Percentiles rank a stretch among this genome's conserved stretches.
Conservation (phyloP, 2,797 vertebrate genomes). For the Geotrypetes seraphini region DNA sequence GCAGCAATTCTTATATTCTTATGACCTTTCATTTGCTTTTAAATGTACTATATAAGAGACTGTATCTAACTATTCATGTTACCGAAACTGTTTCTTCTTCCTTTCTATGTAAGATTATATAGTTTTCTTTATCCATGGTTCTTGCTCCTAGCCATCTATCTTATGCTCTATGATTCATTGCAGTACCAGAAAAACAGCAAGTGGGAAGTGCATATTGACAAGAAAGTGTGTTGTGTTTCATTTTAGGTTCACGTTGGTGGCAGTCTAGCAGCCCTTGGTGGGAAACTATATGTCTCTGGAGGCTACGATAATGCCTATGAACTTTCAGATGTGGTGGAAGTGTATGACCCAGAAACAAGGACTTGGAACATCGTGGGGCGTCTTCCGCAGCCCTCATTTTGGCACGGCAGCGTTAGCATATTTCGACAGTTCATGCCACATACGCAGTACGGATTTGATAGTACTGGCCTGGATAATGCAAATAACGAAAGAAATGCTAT, state of each 20-base stretch:
- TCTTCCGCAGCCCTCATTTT: constrained; percentile 91
- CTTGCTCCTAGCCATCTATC: too few species aligned
- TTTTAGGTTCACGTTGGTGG: constrained; percentile 90
- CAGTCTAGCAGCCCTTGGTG: constrained; percentile 79
- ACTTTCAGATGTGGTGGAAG: constrained; percentile 85
- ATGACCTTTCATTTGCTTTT: too few species aligned
- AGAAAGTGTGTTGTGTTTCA: not conserved
- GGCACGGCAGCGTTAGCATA: constrained; percentile 96
- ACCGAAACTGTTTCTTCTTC: not conserved
- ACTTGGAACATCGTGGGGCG: constrained; percentile 69
- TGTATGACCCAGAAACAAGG: constrained; percentile 66
- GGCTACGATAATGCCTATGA: constrained; percentile 95
- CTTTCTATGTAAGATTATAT: too few species aligned
- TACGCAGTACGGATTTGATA: constrained; percentile 55
- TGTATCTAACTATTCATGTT: not conserved
- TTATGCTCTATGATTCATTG: too few species aligned
- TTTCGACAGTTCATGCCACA: constrained; percentile 97
- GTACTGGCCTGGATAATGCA: constrained; percentile 49
- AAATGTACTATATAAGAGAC: too few species aligned
- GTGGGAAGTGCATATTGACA: too few species aligned
- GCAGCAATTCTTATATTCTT: too few species aligned
- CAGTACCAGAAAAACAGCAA: too few species aligned
- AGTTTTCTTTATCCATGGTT: too few species aligned
- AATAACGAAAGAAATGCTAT: constrained; percentile 53
- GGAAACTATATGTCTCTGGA: constrained; percentile 83